A percentile compares a stretch with the other conserved stretches of the same genome.
Conservation (phyloP, 2,888 invertebrate genomes). For the Mamestra brassicae region DNA sequence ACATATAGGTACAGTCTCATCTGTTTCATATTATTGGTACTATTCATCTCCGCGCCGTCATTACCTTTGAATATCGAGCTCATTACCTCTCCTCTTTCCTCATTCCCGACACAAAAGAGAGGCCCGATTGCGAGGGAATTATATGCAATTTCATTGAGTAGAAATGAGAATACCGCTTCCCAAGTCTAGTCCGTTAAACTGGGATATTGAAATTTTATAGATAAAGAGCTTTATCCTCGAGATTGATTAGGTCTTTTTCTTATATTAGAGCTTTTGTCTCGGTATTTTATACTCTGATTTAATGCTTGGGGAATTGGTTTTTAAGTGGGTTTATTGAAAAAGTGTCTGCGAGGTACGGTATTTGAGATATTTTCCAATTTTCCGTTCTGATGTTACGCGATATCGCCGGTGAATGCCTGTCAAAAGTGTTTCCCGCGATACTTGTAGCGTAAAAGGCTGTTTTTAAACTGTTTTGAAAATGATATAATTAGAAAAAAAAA, state of each 20-base stretch:
- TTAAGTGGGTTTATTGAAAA: slow-evolving; percentile 46
- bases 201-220: slow-evolving; percentile 81
- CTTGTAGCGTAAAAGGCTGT: neutral
- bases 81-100: slow-evolving; percentile 69
- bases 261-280: slow-evolving; percentile 55
- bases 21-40: slow-evolving; percentile 52
- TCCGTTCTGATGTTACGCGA: slow-evolving; percentile 15
- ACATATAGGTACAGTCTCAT: slow-evolving; percentile 8
- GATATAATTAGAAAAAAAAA: neutral
- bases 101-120: slow-evolving; percentile 71
- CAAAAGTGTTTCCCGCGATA: slow-evolving; percentile 4
- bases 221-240: slow-evolving; percentile 68
- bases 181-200: slow-evolving; percentile 72
- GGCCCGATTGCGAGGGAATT: slow-evolving; percentile 77
- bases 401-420: slow-evolving; percentile 32
- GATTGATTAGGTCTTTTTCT: slow-evolving; percentile 66
- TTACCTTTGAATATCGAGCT: slow-evolving; percentile 69
- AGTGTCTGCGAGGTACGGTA: slow-evolving; percentile 8
- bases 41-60: slow-evolving; percentile 53
- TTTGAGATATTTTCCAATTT: slow-evolving; percentile 39
- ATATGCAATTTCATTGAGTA: slow-evolving; percentile 84
- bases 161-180: slow-evolving; percentile 77
- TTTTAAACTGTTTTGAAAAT: neutral
- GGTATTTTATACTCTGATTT: slow-evolving; percentile 55
- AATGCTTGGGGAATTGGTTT: slow-evolving; percentile 54